Evolutionary conservation across 2,797 vertebrate genomes (phyloP).

Genomic region (Botia almorhae): DNA sequence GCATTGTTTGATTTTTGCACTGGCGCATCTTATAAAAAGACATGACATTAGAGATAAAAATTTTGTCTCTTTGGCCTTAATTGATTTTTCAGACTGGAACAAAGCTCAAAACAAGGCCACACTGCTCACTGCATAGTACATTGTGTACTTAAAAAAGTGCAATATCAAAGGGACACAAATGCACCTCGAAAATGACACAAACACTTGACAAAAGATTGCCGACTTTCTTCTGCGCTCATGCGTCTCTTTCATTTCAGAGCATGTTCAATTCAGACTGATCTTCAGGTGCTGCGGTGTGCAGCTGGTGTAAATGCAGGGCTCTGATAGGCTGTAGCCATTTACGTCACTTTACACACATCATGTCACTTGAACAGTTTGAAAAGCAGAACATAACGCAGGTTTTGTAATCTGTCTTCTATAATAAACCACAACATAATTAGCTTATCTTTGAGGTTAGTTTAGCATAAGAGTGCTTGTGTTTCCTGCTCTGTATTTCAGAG

Average conservation of each 20-base stretch:
- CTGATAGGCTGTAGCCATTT: slow-evolving; percentile 53
- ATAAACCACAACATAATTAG: slow-evolving; percentile 44
- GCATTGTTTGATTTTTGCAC: background rate
- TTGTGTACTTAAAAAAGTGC: background rate
- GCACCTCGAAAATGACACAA: slow-evolving; percentile 21
- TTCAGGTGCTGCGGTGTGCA: background rate
- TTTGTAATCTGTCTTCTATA: slow-evolving; percentile 54
- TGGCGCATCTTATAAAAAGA: background rate
- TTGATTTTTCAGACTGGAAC: slow-evolving; percentile 13
- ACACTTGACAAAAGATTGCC: slow-evolving; percentile 3
- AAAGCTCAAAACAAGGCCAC: background rate
- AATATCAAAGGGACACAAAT: slow-evolving; percentile 25
- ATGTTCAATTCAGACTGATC: slow-evolving; percentile 23
- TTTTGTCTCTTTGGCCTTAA: background rate
- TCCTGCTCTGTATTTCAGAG: slow-evolving; percentile 37
- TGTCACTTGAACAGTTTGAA: no score
- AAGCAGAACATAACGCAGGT: no score
- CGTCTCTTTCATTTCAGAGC: slow-evolving; percentile 46
- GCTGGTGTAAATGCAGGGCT: slow-evolving; percentile 23
- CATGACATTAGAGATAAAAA: background rate
- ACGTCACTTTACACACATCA: no score
- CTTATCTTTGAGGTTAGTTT: slow-evolving; percentile 24
- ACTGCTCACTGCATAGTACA: background rate
- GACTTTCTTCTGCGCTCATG: slow-evolving; percentile 22
- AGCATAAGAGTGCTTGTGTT: slow-evolving; percentile 24